Base-by-base conservation (phyloP, 1,140 invertebrate genomes). In the Parapsyche elsis region DNA sequence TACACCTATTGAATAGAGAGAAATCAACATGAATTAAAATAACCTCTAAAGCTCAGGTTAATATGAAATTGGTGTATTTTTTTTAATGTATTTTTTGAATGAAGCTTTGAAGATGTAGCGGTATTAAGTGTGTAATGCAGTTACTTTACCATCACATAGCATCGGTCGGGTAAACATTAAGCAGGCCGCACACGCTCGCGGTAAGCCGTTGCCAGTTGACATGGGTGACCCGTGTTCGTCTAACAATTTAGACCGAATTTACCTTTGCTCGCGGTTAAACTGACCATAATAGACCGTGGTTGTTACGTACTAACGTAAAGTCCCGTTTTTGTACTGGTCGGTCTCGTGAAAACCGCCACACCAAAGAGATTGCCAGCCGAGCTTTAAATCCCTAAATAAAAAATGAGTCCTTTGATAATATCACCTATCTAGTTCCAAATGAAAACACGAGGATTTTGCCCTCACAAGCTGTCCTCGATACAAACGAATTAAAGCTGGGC, bases 201-300 rank as follows among this genome's bases (percentile, higher is more conserved):
- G 61, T 67, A 46, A 73, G 38, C 71, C 24, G 12, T 26, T 26
- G 12, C 64, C 64, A 23, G 64, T 67, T 24, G 64, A 67, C 64
- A 67, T 9, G 45, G 44, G 16, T 73, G 71, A 49, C 71, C 38
- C 45, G 23, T 45, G 71, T 73, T 73, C 44, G 9, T 7, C 26
- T 46, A 73, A 73, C 71, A 46, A 46, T 73, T 73, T 73, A 46
- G n/a, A 5, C 24, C 38, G 21, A 73, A 73, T 73, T 73, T 73
- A 73, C 71, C 71, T 73, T 73, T 73, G 71, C 30, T 73, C 44
- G 38, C 19, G 61, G 61, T 73, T 73, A 46, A 4, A 12, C 30
- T 19, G 30, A 73, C 71, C 71, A 73, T 73, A 73, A 45, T 46
- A 24, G 26, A 49, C 30, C 71, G n/a, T 5, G 61, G 19, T 67